Conservation (phyloP, 2,888 invertebrate genomes). For the Hirudinaria manillensis region DNA sequence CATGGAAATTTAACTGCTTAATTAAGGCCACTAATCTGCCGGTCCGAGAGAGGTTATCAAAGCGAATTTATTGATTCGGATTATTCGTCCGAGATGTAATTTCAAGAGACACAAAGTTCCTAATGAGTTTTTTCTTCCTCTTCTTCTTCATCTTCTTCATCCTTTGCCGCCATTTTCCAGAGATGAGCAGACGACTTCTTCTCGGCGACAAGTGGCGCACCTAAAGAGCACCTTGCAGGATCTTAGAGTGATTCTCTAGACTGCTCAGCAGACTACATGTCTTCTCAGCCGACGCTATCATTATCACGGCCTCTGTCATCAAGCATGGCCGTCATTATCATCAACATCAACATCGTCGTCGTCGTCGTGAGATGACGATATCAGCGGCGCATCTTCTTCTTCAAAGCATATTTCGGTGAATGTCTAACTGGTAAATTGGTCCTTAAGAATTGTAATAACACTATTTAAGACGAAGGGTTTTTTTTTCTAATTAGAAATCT, state of each 20-base stretch:
- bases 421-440: too few species aligned
- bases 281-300: too few species aligned
- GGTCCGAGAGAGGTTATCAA: background rate
- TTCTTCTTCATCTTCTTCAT: background rate
- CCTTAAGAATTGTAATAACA: too few species aligned
- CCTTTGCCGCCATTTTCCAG: background rate
- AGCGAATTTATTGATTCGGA: slow-evolving; percentile 12
- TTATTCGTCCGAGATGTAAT: background rate
- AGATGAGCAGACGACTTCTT: background rate
- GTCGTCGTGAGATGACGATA: too few species aligned
- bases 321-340: background rate
- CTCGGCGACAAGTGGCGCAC: background rate
- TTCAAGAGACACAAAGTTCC: background rate
- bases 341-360: background rate
- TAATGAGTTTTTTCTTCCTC: background rate
- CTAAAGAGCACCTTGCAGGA: background rate
- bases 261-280: too few species aligned
- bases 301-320: background rate
- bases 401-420: too few species aligned
- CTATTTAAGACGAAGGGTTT: too few species aligned
- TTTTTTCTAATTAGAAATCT: too few species aligned
- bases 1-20: background rate
- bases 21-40: background rate
- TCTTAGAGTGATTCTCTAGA: background rate
- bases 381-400: too few species aligned